Percentiles rank a stretch among this genome's conserved stretches.
Conservation (phyloP, 2,113 vertebrate genomes). For the Salvelinus namaycush region DNA sequence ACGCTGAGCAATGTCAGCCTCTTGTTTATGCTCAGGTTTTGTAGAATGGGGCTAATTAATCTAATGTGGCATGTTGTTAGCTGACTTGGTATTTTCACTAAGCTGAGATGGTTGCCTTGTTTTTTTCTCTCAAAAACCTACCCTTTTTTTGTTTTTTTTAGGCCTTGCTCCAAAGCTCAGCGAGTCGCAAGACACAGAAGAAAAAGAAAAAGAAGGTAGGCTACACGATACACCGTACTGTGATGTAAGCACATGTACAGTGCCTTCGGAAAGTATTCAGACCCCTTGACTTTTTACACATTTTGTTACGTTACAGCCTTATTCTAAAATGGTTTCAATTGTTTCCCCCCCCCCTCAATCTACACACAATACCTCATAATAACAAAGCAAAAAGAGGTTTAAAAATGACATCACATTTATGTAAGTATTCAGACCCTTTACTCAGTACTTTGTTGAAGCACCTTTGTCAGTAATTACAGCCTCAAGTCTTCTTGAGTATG, state of each 20-base stretch:
- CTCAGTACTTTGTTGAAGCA: too few species aligned
- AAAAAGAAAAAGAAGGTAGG: slow-evolving; percentile 99
- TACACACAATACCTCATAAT: background rate
- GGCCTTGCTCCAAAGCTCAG: slow-evolving; percentile 94
- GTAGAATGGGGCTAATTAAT: background rate
- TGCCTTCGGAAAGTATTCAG: background rate
- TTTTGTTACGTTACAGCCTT: too few species aligned
- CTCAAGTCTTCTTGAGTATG: too few species aligned
- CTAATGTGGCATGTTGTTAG: background rate
- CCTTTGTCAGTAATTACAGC: too few species aligned
- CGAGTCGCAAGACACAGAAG: slow-evolving; percentile 96
- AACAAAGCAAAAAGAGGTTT: too few species aligned
- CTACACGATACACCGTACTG: background rate
- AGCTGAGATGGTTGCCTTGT: background rate
- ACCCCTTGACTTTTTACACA: too few species aligned
- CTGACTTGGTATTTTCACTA: slow-evolving; percentile 16
- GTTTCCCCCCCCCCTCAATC: too few species aligned
- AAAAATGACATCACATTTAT: too few species aligned
- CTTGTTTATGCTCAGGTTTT: too few species aligned
- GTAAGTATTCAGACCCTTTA: too few species aligned
- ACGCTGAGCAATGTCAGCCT: too few species aligned
- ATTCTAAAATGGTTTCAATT: too few species aligned
- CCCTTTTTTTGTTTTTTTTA: slow-evolving; percentile 44
- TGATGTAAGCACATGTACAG: background rate
- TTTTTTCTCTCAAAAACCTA: background rate